Conservation (phyloP, 2,113 vertebrate genomes). For the Aegotheles bennettii region DNA sequence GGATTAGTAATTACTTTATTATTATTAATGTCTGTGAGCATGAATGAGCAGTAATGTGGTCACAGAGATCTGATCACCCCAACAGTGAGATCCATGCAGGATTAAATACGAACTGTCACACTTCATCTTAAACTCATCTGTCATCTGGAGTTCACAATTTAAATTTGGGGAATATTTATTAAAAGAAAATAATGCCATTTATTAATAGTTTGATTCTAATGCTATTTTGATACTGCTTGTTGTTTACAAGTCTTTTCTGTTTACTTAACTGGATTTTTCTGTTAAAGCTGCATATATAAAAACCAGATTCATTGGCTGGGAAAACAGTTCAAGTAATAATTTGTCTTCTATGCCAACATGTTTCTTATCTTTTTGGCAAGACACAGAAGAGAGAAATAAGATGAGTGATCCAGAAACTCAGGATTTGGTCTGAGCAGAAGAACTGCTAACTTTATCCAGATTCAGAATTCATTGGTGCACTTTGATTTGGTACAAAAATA, state of each 20-base stretch:
- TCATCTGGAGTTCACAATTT: background rate
- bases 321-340: background rate
- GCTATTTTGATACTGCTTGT: background rate
- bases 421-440: background rate
- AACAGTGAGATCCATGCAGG: background rate
- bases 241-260: background rate
- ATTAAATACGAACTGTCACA: background rate
- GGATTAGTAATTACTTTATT: background rate
- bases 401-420: background rate
- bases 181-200: background rate
- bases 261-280: background rate
- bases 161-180: background rate
- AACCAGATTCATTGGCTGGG: background rate
- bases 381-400: background rate
- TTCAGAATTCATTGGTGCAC: background rate
- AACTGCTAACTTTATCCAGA: background rate
- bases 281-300: constrained; percentile 1
- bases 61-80: background rate
- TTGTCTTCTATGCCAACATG: background rate
- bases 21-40: background rate
- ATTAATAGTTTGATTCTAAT: background rate
- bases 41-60: background rate
- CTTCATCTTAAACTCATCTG: background rate
- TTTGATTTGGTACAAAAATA: background rate
- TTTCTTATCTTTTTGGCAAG: constrained; percentile 16